Conservation (phyloP, 2,797 vertebrate genomes). For the Valencia hispanica region DNA sequence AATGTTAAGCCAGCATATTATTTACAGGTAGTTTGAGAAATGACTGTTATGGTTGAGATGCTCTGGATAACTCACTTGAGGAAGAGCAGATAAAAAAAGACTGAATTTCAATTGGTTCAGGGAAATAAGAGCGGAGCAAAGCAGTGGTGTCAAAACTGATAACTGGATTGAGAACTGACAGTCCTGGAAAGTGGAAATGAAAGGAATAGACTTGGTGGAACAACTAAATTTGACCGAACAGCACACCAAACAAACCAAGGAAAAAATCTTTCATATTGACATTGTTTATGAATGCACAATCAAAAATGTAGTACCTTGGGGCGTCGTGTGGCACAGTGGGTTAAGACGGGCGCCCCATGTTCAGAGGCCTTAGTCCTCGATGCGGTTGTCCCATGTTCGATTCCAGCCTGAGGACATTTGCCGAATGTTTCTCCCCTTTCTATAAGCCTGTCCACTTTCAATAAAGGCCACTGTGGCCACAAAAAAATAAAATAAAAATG, state of each 20-base stretch:
- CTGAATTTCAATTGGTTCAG: neutral
- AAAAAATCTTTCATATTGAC: neutral
- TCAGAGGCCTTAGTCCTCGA: no score
- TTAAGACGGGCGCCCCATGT: no score
- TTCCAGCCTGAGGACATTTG: no score
- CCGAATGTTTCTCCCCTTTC: no score
- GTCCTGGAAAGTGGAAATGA: neutral
- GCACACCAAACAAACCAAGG: neutral
- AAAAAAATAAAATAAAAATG: no score
- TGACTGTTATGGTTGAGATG: neutral
- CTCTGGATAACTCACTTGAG: neutral
- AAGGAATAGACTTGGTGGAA: neutral
- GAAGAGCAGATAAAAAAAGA: neutral
- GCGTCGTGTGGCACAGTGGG: no score
- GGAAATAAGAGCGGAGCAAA: neutral
- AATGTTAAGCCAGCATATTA: neutral
- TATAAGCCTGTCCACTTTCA: no score
- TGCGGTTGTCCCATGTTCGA: no score
- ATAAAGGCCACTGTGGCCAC: no score
- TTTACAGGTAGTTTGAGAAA: neutral
- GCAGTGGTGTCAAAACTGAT: neutral
- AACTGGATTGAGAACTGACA: neutral
- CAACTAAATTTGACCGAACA: neutral
- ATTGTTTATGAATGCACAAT: neutral
- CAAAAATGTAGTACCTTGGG: neutral